Percentiles rank a stretch among this genome's conserved stretches.
Evolutionary conservation across 2,888 invertebrate species (phyloP).

Genomic region (Trichogramma evanescens): DNA sequence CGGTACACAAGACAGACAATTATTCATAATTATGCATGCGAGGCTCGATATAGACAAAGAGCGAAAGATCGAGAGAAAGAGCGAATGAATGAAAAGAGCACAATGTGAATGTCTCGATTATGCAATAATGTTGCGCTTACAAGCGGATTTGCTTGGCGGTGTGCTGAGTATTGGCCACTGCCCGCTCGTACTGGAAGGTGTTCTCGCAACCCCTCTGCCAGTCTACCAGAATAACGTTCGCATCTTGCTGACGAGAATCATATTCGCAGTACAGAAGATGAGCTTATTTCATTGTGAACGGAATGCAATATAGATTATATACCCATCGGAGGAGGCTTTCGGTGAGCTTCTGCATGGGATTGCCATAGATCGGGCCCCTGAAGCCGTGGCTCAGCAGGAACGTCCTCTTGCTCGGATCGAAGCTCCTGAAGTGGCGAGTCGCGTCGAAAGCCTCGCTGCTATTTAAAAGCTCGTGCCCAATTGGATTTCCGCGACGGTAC

Average conservation of each 20-base stretch:
- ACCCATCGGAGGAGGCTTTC: constrained; percentile 55
- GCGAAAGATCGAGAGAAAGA: no score
- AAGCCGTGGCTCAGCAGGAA: constrained; percentile 60
- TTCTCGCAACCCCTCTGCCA: constrained; percentile 57
- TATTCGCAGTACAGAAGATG: not conserved
- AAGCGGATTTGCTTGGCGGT: constrained; percentile 39
- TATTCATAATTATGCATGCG: no score
- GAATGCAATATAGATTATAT: constrained; percentile 14
- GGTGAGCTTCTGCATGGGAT: constrained; percentile 56
- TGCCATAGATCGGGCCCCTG: constrained; percentile 54
- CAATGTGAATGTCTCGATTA: not conserved
- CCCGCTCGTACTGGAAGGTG: constrained; percentile 56
- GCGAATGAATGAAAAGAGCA: no score
- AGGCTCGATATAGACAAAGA: no score
- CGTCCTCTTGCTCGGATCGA: constrained; percentile 50
- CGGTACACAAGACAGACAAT: no score
- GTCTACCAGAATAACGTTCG: constrained; percentile 58
- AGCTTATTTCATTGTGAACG: no score
- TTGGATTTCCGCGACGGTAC: not conserved
- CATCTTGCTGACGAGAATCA: constrained; percentile 48
- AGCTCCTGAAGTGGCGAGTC: constrained; percentile 29
- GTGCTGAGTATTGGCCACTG: constrained; percentile 54
- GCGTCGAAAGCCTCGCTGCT: not conserved
- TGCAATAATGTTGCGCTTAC: not conserved
- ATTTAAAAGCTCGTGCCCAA: not conserved